A percentile compares a stretch with the other conserved stretches of the same genome.
These are phyloP conservation scores for Globodera ellingtonae DNA, from an alignment of 1,140 invertebrate genomes.

Conservation along the genomic window DNA sequence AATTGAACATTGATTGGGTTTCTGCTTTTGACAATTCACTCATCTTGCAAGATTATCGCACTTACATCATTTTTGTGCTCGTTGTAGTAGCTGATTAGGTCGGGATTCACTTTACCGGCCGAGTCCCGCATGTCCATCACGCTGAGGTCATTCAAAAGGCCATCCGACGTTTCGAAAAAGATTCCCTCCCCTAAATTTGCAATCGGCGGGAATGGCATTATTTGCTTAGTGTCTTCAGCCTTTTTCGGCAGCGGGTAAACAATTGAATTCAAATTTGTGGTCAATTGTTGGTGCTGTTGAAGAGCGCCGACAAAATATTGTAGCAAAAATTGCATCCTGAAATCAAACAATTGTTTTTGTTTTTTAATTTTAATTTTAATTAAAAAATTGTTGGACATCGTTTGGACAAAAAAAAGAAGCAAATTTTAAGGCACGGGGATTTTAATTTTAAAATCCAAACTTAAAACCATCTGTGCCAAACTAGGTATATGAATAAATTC, in stretches of 20 bases:
- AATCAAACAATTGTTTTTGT: background rate
- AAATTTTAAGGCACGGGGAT: too few species aligned
- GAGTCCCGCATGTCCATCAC: background rate
- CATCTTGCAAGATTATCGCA: too few species aligned
- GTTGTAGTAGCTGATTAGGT: background rate
- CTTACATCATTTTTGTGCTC: conserved; percentile 12
- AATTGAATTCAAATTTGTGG: background rate
- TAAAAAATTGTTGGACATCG: background rate
- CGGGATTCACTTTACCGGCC: background rate
- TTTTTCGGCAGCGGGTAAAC: background rate
- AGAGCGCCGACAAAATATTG: background rate
- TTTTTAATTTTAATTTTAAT: background rate
- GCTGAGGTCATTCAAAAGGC: background rate
- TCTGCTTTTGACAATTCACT: too few species aligned
- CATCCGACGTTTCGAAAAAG: background rate
- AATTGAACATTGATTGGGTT: too few species aligned
- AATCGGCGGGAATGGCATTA: background rate
- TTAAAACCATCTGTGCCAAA: too few species aligned
- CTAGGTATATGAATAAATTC: background rate
- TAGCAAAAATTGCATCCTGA: background rate
- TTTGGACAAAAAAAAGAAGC: too few species aligned
- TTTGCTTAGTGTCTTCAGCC: background rate
- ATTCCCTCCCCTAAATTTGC: background rate
- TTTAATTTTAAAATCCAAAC: too few species aligned
- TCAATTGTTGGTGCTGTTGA: background rate